phyloP scores from a whole-genome alignment of 1,140 invertebrate species.

The Zaprionus ornatus region DNA sequence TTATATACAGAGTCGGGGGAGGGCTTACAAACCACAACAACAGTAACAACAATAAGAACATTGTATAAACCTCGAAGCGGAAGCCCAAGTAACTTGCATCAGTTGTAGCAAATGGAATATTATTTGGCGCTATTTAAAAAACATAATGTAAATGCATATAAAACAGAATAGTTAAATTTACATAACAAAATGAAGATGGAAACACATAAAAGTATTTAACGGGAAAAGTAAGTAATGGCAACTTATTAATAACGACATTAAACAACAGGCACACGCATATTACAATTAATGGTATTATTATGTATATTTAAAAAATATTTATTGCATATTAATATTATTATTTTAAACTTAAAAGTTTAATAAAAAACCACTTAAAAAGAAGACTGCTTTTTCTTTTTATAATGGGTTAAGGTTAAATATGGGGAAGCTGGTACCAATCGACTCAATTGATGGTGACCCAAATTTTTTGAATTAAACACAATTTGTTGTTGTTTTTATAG shows the following conservation, averaged over 20 bases:
- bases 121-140: constrained; percentile 77
- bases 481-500: constrained; percentile 16
- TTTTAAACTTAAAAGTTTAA: constrained; percentile 79
- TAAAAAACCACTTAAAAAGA: constrained; percentile 60
- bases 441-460: background rate
- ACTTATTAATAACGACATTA: constrained; percentile 46
- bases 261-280: constrained; percentile 69
- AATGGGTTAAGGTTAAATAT: too few relatives aligned
- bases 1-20: constrained; percentile 30
- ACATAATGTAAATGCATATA: constrained; percentile 73
- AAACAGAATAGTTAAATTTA: constrained; percentile 78
- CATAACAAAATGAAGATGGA: constrained; percentile 46
- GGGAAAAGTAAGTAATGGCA: constrained; percentile 36
- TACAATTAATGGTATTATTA: constrained; percentile 74
- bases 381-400: background rate
- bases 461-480: background rate
- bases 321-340: constrained; percentile 78
- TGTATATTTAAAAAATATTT: constrained; percentile 79
- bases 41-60: constrained; percentile 24
- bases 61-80: constrained; percentile 39
- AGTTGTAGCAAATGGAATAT: constrained; percentile 79
- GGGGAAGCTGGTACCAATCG: too few relatives aligned
- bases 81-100: constrained; percentile 28
- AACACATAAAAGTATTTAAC: constrained; percentile 44
- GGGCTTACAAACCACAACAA: constrained; percentile 25